Evolutionary conservation across 1,140 invertebrate species (phyloP).

Genomic region (Aphelinus atriplicis): DNA sequence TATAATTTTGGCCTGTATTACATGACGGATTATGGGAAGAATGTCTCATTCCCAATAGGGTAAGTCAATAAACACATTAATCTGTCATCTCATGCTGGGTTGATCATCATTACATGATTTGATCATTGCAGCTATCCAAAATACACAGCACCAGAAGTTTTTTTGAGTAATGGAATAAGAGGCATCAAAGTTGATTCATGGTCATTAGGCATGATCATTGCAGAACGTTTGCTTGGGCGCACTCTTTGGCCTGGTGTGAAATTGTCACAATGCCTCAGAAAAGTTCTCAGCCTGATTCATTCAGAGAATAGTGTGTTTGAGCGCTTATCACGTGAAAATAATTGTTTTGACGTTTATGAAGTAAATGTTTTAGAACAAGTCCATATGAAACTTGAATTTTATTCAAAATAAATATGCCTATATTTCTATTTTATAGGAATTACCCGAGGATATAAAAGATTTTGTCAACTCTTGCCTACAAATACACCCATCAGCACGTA

Average conservation of each 20-base stretch:
- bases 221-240: constrained; percentile 77
- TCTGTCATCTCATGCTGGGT: too few relatives aligned
- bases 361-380: constrained; percentile 58
- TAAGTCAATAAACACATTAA: constrained; percentile 61
- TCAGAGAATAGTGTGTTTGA: constrained; percentile 73
- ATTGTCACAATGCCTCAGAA: constrained; percentile 76
- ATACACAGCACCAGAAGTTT: constrained; percentile 88
- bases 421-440: constrained; percentile 59
- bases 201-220: constrained; percentile 88
- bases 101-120: background rate
- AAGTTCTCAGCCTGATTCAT: constrained; percentile 78
- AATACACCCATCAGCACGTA: constrained; percentile 72
- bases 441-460: constrained; percentile 70
- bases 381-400: constrained; percentile 46
- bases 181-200: constrained; percentile 87
- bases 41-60: constrained; percentile 93
- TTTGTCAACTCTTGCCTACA: constrained; percentile 77
- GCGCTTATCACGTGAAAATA: constrained; percentile 80
- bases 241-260: constrained; percentile 78
- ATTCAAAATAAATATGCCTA: constrained; percentile 25
- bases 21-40: constrained; percentile 85
- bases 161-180: constrained; percentile 69
- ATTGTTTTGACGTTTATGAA: constrained; percentile 73
- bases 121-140: constrained; percentile 71
- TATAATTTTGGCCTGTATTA: constrained; percentile 93